phyloP scores from a whole-genome alignment of 2,888 invertebrate genomes.

The Lepidonotus clava region DNA sequence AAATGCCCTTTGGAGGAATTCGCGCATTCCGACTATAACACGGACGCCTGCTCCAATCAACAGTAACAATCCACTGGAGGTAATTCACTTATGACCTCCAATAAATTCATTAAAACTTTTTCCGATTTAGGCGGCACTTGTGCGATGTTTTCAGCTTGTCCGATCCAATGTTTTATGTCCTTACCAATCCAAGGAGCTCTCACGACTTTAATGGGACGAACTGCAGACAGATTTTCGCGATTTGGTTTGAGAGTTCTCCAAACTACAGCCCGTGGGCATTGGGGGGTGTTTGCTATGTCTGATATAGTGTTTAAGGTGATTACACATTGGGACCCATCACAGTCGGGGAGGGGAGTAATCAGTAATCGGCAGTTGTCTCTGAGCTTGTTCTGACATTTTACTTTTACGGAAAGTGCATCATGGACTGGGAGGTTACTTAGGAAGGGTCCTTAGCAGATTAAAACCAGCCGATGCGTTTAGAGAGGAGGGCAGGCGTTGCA shows the following conservation, averaged over 20 bases:
- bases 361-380: not conserved
- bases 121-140: not conserved
- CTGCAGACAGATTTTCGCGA: not conserved
- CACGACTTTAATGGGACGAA: not conserved
- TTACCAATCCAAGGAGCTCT: not conserved
- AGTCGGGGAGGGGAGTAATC: not conserved
- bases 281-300: not conserved
- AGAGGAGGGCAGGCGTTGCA: too few relatives aligned
- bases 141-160: conserved; percentile 23
- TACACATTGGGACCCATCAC: not conserved
- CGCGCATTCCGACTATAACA: too few relatives aligned
- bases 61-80: not conserved
- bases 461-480: too few relatives aligned
- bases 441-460: too few relatives aligned
- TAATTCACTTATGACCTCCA: not conserved
- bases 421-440: too few relatives aligned
- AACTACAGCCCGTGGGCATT: not conserved
- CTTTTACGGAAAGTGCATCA: too few relatives aligned
- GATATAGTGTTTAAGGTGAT: not conserved
- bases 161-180: not conserved
- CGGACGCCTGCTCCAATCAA: not conserved
- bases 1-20: too few relatives aligned
- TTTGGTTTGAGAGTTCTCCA: not conserved
- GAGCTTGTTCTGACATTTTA: not conserved
- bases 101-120: conserved; percentile 8